These are phyloP conservation scores for Phaenicophaeus curvirostris DNA, from an alignment of 2,797 vertebrate genomes.

Conservation along the genomic window DNA sequence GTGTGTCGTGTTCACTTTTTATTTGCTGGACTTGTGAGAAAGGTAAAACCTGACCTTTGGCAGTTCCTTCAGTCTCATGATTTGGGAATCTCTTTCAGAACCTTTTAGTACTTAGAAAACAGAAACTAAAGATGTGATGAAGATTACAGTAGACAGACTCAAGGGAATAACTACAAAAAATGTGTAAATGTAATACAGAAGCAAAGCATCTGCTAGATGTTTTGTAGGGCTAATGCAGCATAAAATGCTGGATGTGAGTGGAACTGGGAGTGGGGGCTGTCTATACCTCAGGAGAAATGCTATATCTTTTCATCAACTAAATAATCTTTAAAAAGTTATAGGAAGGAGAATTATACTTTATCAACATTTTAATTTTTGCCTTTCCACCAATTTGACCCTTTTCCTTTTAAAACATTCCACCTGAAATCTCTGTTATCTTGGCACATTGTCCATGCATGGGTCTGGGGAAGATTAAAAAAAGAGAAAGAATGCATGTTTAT, in stretches of 20 bases:
- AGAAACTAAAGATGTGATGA: neutral
- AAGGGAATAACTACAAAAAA: constrained; percentile 43
- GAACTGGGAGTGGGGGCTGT: neutral
- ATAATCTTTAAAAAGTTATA: neutral
- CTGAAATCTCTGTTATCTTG: neutral
- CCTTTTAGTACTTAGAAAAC: constrained; percentile 10
- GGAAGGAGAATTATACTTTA: neutral
- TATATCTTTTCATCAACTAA: neutral
- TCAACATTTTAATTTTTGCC: neutral
- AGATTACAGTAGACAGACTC: constrained; percentile 29
- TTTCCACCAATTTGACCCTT: neutral
- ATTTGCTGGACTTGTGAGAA: neutral
- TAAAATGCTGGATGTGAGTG: neutral
- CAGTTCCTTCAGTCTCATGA: neutral
- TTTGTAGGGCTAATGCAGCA: constrained; percentile 44
- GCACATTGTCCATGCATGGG: neutral
- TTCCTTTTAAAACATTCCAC: neutral
- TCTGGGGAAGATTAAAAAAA: neutral
- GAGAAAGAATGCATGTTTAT: neutral
- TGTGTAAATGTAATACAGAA: constrained; percentile 59
- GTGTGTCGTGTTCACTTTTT: neutral
- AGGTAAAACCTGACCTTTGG: constrained; percentile 19
- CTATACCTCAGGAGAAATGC: neutral
- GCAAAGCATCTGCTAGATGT: constrained; percentile 55
- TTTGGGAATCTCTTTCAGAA: constrained; percentile 1